These are phyloP conservation scores for Peromyscus maniculatus DNA, from an alignment of 2,113 vertebrate genomes.

Conservation along the genomic window DNA sequence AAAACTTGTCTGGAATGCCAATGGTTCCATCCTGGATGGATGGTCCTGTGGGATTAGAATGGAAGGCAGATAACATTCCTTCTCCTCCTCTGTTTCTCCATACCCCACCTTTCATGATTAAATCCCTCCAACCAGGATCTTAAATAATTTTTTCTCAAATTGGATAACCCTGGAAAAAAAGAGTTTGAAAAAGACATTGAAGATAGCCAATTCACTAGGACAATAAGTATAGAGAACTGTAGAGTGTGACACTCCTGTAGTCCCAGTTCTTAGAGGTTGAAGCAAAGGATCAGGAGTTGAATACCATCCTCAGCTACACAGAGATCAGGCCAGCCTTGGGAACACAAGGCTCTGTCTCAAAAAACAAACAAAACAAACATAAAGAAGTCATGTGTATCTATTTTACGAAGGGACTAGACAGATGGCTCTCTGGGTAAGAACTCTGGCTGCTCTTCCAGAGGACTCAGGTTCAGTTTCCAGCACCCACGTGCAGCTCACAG, in stretches of 20 bases:
- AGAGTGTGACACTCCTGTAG: rapidly evolving
- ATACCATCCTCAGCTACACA: neutral
- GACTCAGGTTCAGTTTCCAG: neutral
- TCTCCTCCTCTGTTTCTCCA: neutral
- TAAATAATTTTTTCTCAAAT: neutral
- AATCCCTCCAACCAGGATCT: neutral
- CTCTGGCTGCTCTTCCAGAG: neutral
- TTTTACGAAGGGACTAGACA: neutral
- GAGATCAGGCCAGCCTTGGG: neutral
- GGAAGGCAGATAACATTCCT: neutral
- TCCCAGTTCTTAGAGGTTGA: neutral
- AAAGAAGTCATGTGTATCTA: neutral
- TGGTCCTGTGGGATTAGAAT: neutral
- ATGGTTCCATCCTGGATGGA: too few relatives aligned
- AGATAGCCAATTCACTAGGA: neutral
- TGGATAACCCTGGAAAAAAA: neutral
- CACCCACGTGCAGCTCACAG: neutral
- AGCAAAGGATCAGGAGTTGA: neutral
- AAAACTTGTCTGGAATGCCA: neutral
- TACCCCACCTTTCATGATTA: neutral
- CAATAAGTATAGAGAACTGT: neutral
- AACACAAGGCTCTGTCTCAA: neutral
- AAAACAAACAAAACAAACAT: neutral
- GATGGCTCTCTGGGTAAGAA: neutral
- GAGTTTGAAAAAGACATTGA: neutral